Conservation (phyloP, 1,140 invertebrate genomes). For the Drosophila virilis region DNA sequence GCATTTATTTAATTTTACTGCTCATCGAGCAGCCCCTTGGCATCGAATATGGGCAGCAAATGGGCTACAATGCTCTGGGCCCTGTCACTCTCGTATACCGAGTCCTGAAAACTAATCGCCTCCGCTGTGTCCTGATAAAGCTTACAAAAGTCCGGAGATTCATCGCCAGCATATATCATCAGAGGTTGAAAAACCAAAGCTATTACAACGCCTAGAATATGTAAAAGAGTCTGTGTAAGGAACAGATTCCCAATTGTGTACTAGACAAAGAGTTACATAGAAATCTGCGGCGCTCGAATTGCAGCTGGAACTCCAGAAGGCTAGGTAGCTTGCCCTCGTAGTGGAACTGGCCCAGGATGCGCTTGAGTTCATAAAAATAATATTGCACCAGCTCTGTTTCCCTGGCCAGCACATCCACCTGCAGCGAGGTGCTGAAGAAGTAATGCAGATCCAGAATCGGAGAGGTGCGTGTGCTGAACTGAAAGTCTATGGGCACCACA, state of each 20-base stretch:
- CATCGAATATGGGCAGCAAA: slow-evolving; percentile 50
- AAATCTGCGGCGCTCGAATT: slow-evolving; percentile 62
- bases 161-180: slow-evolving; percentile 53
- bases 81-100: slow-evolving; percentile 38
- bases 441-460: slow-evolving; percentile 71
- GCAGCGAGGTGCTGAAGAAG: slow-evolving; percentile 68
- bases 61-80: slow-evolving; percentile 33
- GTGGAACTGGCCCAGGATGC: slow-evolving; percentile 41
- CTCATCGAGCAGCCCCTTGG: slow-evolving; percentile 57
- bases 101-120: slow-evolving; percentile 41
- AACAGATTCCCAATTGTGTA: not conserved
- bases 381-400: slow-evolving; percentile 53
- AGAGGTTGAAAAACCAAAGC: slow-evolving; percentile 44
- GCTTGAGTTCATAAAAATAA: slow-evolving; percentile 53
- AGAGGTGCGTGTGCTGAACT: slow-evolving; percentile 58
- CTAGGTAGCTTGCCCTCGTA: slow-evolving; percentile 53
- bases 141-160: slow-evolving; percentile 46
- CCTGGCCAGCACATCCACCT: slow-evolving; percentile 43
- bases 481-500: slow-evolving; percentile 83
- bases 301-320: slow-evolving; percentile 54
- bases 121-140: slow-evolving; percentile 43
- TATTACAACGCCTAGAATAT: slow-evolving; percentile 29
- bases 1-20: slow-evolving; percentile 17
- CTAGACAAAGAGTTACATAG: slow-evolving; percentile 38
- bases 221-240: not conserved